Percentiles rank a stretch among this genome's conserved stretches.
Evolutionary conservation across 2,113 vertebrate species (phyloP).

Genomic region (Spilogale gracilis): DNA sequence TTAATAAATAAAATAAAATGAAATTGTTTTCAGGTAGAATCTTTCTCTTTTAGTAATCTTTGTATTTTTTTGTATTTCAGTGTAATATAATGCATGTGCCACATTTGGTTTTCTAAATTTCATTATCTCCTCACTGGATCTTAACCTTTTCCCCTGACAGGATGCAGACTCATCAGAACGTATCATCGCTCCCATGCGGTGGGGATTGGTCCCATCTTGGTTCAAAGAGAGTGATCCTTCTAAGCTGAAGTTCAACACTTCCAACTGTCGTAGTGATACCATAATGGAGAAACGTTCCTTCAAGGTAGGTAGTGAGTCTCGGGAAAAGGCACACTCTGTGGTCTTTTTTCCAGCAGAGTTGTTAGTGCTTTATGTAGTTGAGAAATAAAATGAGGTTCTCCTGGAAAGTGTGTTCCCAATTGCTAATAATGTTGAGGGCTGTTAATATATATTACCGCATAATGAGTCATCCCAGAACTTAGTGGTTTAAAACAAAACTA

Average conservation of each 20-base stretch:
- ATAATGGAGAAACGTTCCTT: constrained; percentile 94
- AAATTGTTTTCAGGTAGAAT: not conserved
- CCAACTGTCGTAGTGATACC: constrained; percentile 96
- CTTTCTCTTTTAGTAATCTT: not conserved
- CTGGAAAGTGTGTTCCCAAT: not conserved
- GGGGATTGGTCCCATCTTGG: constrained; percentile 97
- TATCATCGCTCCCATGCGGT: constrained; percentile 95
- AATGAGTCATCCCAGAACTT: not conserved
- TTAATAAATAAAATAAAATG: not conserved
- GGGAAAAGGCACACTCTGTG: not conserved
- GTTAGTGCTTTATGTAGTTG: not conserved
- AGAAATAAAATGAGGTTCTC: not conserved
- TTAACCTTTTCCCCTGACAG: constrained; percentile 79
- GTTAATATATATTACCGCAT: not conserved
- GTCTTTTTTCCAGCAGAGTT: not conserved
- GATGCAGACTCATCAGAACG: constrained; percentile 92
- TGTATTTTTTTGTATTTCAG: not conserved
- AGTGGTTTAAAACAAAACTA: constrained; percentile 27
- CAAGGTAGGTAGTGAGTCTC: constrained; percentile 89
- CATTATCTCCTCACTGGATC: not conserved
- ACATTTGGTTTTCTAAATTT: not conserved
- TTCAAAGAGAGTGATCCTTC: constrained; percentile 92
- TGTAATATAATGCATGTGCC: not conserved
- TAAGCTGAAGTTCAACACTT: constrained; percentile 94
- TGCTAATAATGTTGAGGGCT: not conserved